Evolutionary conservation across 2,113 vertebrate genomes (phyloP), one percentile per base, ranked within the genome.

Genomic region (Cariama cristata): DNA sequence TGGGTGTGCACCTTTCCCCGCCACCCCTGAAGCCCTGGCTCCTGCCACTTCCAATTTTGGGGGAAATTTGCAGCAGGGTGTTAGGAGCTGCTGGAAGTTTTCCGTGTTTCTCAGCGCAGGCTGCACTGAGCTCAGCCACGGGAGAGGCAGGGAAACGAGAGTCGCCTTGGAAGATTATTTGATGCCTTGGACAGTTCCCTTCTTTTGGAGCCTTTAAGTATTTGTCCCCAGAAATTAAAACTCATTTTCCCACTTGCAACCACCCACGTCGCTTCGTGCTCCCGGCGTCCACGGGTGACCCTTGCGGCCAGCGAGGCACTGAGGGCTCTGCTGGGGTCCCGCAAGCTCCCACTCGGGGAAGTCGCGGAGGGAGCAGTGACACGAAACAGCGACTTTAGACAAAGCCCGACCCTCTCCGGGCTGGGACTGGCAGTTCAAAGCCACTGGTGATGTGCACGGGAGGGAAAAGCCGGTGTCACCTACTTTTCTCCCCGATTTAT

Each of bases 211-310:
- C 1, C 12, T 21, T 50, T 67, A 55, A 71, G 7, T 30, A 4
- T 45, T 59, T 58, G 23, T 52, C 32, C 8, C 42, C 80, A 72
- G 27, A 93, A 96, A 56, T 11, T 17, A 59, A 52, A 68, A 8
- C 23, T 72, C 26, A 1, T 67, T 80, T 91, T 27, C 58, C 20
- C 47, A 30, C 26, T 19, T 21, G 38, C 10, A 32, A 26, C 5
- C 8, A 12, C 13, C 28, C 40, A 11, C 1, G 1, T 33, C 27
- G 22, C 35, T 76, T 40, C 10, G 13, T n/a, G 74, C 1, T n/a
- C 27, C 2, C 13, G 14, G 19, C 44, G 62, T 11, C 50, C 26
- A 1, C 3, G 59, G 16, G 19, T 66, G 75, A 47, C 12, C 30
- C 9, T 21, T 21, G 4, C 5, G 1, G 11, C 35, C 73, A 68